These are phyloP conservation scores for Prolemur simus DNA, from an alignment of 2,113 vertebrate species.

Conservation along the genomic window DNA sequence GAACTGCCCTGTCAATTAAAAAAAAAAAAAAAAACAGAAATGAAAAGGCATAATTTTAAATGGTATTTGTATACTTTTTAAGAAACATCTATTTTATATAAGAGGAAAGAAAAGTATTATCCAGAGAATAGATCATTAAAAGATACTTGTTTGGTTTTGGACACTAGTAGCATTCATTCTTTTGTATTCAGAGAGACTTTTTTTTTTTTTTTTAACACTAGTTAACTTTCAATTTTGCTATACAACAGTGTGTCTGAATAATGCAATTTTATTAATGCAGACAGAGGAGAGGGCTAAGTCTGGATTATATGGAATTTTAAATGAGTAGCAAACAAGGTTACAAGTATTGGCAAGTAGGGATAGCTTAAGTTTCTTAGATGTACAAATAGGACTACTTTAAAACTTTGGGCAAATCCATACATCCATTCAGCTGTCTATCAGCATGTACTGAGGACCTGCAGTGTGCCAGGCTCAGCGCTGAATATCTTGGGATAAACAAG, in stretches of 20 bases:
- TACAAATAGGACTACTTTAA: not conserved
- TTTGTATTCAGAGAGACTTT: not conserved
- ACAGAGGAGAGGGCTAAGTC: not conserved
- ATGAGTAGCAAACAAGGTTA: not conserved
- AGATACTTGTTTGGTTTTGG: conserved; percentile 23
- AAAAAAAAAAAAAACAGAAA: not conserved
- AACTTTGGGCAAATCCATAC: not conserved
- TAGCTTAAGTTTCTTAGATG: not conserved
- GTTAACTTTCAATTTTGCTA: not conserved
- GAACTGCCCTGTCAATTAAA: not conserved
- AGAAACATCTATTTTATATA: not conserved
- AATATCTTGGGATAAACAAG: not conserved
- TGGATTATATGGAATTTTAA: not conserved
- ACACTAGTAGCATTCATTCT: not conserved
- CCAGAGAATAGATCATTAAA: not conserved
- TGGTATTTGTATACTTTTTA: not conserved
- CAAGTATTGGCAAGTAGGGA: not conserved
- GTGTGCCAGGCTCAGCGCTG: not conserved
- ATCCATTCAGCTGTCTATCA: not conserved
- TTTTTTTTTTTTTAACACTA: not conserved
- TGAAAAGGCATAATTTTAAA: conserved; percentile 15
- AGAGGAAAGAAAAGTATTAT: not conserved
- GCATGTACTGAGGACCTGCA: not conserved
- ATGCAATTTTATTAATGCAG: not conserved
- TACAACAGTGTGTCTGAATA: not conserved